Evolutionary conservation across 2,888 invertebrate genomes (phyloP), one percentile per base, ranked within the genome.

Genomic region (Drosophila recens): DNA sequence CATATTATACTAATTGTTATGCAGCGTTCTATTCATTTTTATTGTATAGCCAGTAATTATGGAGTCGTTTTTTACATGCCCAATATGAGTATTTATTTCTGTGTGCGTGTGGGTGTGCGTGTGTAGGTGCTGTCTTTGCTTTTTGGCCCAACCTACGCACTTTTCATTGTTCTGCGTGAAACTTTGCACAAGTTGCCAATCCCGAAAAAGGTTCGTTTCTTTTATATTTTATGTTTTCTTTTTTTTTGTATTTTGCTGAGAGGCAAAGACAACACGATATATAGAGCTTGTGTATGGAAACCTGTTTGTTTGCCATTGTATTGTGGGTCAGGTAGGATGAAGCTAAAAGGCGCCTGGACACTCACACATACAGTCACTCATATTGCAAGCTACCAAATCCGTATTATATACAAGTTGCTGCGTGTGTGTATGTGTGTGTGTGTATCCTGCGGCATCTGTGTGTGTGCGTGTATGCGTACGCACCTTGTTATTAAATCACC

Each of bases 401-500:
- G n/a, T n/a, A n/a, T n/a, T n/a, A n/a, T n/a, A n/a, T n/a, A n/a
- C n/a, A n/a, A n/a, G n/a, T n/a, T n/a, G n/a, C n/a, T n/a, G n/a
- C n/a, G 17, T 1, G 17, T 17, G 17, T 17, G 75, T 54, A 33
- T 54, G 46, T 58, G 36, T 68, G 43, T 66, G 40, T 70, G 59
- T 59, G 20, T 61, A 43, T 56, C 6, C 59, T 56, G 52, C 67
- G 61, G 56, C 65, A 43, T 52, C 48, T 42, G 46, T 53, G 45
- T 30, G 23, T 27, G 27, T 27, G n/a, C n/a, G 30, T 79, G 76
- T 70, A 49, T 68, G 75, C 51, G 56, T 80, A 61, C 46, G 64
- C 54, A 65, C 59, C 66, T 74, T 57, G 67, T 76, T 82, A 86
- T 88, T 86, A 80, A 78, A 76, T 88, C 83, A 85, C 89, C 84